phyloP scores from a whole-genome alignment of 2,888 invertebrate genomes.

The Coecobrya sp. region DNA sequence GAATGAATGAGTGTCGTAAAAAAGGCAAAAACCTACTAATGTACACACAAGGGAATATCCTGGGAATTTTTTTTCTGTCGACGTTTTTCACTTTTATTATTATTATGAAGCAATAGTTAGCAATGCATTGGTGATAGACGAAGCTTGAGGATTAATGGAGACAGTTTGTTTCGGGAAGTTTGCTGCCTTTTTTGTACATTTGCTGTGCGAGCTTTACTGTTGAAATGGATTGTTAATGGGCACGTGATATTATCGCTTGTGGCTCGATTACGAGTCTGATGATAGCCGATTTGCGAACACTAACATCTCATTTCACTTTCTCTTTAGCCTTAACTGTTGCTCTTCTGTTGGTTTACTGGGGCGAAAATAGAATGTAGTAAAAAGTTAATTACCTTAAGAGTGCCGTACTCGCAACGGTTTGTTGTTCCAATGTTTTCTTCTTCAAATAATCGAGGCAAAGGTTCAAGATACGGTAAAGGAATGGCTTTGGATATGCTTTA shows the following conservation, averaged over 20 bases:
- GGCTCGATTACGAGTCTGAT: slow-evolving; percentile 72
- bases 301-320: slow-evolving; percentile 76
- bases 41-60: slow-evolving; percentile 65
- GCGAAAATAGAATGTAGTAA: not conserved
- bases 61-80: slow-evolving; percentile 66
- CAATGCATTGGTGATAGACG: not conserved
- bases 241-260: slow-evolving; percentile 81
- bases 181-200: slow-evolving; percentile 5
- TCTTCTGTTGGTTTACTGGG: not conserved
- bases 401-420: not conserved
- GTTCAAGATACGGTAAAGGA: not conserved
- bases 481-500: not conserved
- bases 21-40: slow-evolving; percentile 52
- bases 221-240: slow-evolving; percentile 79
- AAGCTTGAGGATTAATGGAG: slow-evolving; percentile 3
- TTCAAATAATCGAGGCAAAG: not conserved
- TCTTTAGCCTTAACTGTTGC: slow-evolving; percentile 20
- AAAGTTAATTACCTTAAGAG: not conserved
- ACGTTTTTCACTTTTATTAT: slow-evolving; percentile 67
- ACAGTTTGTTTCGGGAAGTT: slow-evolving; percentile 42
- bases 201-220: not conserved
- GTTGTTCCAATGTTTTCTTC: not conserved
- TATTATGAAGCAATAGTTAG: slow-evolving; percentile 56
- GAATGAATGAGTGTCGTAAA: slow-evolving; percentile 72
- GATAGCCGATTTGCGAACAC: slow-evolving; percentile 76